A percentile compares a stretch with the other conserved stretches of the same genome.
These are phyloP conservation scores for Trichacis sp. DNA, from an alignment of 2,888 invertebrate species.

Conservation along the genomic window DNA sequence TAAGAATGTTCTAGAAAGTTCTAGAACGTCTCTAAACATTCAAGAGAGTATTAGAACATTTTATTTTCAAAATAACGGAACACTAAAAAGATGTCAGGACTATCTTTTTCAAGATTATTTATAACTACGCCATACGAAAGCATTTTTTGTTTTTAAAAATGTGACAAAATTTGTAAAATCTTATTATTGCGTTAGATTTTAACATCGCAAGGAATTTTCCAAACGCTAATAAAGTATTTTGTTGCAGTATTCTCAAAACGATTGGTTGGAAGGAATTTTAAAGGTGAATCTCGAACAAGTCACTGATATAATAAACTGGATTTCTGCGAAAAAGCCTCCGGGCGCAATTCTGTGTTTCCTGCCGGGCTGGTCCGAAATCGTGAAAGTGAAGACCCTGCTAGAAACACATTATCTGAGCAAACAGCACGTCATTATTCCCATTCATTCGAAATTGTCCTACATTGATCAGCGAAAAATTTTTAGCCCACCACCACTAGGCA, in stretches of 20 bases:
- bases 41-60: no score
- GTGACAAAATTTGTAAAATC: no score
- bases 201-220: no score
- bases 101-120: no score
- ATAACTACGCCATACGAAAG: no score
- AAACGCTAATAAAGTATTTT: no score
- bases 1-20: no score
- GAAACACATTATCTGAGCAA: slow-evolving; percentile 51
- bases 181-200: no score
- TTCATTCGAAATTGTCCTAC: slow-evolving; percentile 72
- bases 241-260: background rate
- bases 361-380: slow-evolving; percentile 82
- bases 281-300: slow-evolving; percentile 71
- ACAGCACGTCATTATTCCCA: slow-evolving; percentile 68
- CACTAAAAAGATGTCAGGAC: no score
- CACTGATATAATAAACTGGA: slow-evolving; percentile 70
- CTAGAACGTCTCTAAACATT: no score
- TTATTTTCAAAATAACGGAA: no score
- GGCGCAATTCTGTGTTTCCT: slow-evolving; percentile 82
- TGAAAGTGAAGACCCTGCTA: slow-evolving; percentile 70
- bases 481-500: slow-evolving; percentile 67
- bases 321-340: slow-evolving; percentile 72
- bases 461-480: slow-evolving; percentile 56
- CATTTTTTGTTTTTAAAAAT: no score
- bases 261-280: slow-evolving; percentile 51